Base-by-base conservation (phyloP, 64 coral and sea anemone species). In the Acropora yongei region DNA sequence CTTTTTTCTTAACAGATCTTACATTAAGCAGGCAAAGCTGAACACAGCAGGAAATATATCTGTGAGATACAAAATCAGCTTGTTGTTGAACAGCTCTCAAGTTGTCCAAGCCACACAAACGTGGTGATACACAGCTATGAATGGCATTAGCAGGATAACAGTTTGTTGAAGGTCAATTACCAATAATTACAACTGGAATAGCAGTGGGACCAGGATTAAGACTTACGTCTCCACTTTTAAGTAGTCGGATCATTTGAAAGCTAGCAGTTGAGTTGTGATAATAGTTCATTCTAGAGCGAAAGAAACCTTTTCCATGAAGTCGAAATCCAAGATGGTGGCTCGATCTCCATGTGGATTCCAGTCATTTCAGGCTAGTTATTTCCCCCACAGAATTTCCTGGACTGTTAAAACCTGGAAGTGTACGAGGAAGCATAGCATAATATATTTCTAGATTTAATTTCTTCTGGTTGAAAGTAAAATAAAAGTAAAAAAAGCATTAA, bases 211-310 rank as follows among this genome's bases (percentile, higher is more conserved):
- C 90, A 86, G 90, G 90, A 63, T 79, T 92, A 6, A 84, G 74
- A 63, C 68, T 86, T 50, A 92, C 84, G 45, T 83, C 83, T 19
- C 82, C 90, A 30, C 90, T 78, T 77, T 86, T 86, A 60, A 92
- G 49, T 3, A 92, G 80, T 78, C 72, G 50, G 47, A 84, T 40
- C 39, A 93, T 50, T 47, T 93, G 92, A 73, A 93, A 93, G 76
- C 84, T 80, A 20, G 92, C 80, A 88, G 77, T 88, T 43, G 84
- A 88, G 45, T 93, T 93, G 69, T 78, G 86, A 80, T 93, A 80
- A 78, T 80, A 72, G 60, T 75, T 93, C 69, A 92, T 58, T 76
- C 75, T 57, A n/a, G 82, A 77, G 55, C 80, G 57, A 65, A 92
- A 84, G 84, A 87, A 92, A 83, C 89, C 69, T 71, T 60, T 91